Percentiles rank a stretch among this genome's conserved stretches.
Evolutionary conservation across 2,797 vertebrate species (phyloP).

Genomic region (Furcifer pardalis): DNA sequence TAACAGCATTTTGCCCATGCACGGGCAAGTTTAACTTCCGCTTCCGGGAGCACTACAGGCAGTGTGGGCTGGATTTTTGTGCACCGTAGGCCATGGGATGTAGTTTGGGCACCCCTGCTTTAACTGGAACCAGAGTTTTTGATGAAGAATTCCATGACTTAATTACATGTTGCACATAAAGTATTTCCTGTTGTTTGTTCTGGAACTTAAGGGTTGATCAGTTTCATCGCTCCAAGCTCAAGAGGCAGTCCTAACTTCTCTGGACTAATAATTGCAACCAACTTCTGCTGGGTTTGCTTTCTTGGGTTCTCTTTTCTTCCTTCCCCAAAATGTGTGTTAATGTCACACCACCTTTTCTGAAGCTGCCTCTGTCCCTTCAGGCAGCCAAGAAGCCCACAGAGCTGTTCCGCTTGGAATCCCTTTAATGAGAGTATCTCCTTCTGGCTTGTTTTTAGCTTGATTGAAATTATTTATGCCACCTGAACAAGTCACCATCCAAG

Average conservation of each 20-base stretch:
- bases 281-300: neutral
- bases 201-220: neutral
- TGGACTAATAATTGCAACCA: too few relatives aligned
- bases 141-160: neutral
- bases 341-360: neutral
- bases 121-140: neutral
- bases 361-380: neutral
- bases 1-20: too few relatives aligned
- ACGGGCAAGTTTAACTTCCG: too few relatives aligned
- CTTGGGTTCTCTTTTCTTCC: neutral
- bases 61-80: too few relatives aligned
- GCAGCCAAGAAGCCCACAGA: neutral
- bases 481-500: slow-evolving; percentile 14
- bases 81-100: too few relatives aligned
- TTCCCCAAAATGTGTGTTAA: neutral
- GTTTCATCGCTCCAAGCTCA: neutral
- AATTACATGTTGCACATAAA: neutral
- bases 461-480: slow-evolving; percentile 9
- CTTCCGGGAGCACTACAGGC: too few relatives aligned
- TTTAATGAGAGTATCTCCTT: neutral
- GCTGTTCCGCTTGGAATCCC: neutral
- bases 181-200: neutral
- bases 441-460: slow-evolving; percentile 24
- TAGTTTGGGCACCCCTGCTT: too few relatives aligned
- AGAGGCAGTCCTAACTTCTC: neutral